Base-by-base conservation (phyloP, 23 tunicate species). In the Trididemnum miniatum region DNA sequence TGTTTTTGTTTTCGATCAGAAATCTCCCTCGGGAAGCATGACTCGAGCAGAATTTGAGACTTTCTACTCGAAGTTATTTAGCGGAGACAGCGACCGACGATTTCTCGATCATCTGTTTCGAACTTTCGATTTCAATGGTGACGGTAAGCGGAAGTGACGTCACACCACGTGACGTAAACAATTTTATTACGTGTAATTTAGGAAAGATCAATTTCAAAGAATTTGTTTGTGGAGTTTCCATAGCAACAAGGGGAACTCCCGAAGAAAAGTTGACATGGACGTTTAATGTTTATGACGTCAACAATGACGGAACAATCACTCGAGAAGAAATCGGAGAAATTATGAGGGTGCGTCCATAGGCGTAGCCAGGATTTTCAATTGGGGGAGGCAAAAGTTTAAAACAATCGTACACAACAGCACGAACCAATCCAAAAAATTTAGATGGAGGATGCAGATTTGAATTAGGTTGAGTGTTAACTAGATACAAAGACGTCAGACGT, bases 231-330 rank as follows among this genome's bases (percentile, higher is more conserved):
- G 90, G 90, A 1, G 22, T 86, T n/a, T 86, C 90, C 28, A 50
- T 86, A 40, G 65, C 84, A 60, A 79, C 84, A 7, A 40, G 90
- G 32, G 90, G 90, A 18, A 86, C 84, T 35, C 80, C 84, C 23
- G 90, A 86, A 32, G 90, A 86, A 79, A 86, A 86, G 79, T 76
- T 86, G 28, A 79, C 77, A 60, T 86, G 90, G 90, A 86, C 90
- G 1, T 86, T 86, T 62, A 86, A 86, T 36, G 90, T 86, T 57
- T 86, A 86, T 78, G 90, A 86, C 90, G 90, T 86, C 80, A 86
- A 86, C 80, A 52, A 86, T 2, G 90, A 86, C 63, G 90, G 90
- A 31, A 79, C 84, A 51, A 86, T 86, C 2, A 71, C 90, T 22
- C 62, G 36, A 1, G 90, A 86, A 65, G 90, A 86, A 67, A 71